Evolutionary conservation across 2,113 vertebrate species (phyloP), one percentile per base, ranked within the genome.

Genomic region (Protobothrops mucrosquamatus): DNA sequence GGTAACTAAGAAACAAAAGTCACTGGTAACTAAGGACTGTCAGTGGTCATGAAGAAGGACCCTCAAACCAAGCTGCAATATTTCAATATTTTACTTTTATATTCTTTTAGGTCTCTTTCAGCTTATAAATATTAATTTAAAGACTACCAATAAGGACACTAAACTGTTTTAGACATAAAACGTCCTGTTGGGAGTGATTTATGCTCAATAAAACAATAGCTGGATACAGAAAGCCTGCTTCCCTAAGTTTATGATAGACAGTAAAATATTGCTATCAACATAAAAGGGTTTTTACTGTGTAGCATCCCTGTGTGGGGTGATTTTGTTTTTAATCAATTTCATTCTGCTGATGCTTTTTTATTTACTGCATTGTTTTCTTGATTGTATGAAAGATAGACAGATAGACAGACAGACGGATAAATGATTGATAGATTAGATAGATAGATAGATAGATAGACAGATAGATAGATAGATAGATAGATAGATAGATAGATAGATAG

Each of bases 41-140:
- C 97, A 97, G 10, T 96, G 97, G 97, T 98, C 93, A 91, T 97
- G 97, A 97, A 96, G 94, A 95, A 94, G 95, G 91, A 87, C 96
- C 94, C 94, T 94, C 94, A 96, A 96, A 93, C 96, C 95, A 95
- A 97, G 96, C 95, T 94, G 96, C 96, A 96, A 96, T 96, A 97
- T 97, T 97, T 97, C 96, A 95, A 93, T 97, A 95, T 97, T 98
- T 98, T 97, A 98, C 95, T 97, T 97, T 97, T 94, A 96, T 96
- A 97, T 96, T 93, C 95, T 97, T 97, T 98, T 96, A 96, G 97
- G 95, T 93, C 86, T 94, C 96, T 98, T 96, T 97, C 87, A 93
- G 96, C 97, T 98, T 98, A 98, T 98, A 98, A 98, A 98, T 98
- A 98, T 98, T 98, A 98, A 98, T 98, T 98, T 97, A 98, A 98